Conservation (phyloP, 2,113 vertebrate genomes). For the Cyanistes caeruleus region DNA sequence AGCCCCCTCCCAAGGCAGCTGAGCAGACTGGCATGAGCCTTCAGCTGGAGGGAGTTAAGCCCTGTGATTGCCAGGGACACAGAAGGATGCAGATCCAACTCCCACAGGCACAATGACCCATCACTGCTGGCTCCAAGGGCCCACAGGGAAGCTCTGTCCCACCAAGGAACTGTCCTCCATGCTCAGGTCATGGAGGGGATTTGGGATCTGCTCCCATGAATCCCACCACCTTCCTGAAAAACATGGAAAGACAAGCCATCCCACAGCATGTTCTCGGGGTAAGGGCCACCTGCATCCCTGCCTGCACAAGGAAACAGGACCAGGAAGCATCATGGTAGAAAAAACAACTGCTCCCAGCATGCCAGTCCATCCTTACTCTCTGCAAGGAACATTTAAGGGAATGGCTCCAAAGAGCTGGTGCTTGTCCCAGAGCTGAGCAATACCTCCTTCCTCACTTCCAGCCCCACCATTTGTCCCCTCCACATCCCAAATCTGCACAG, state of each 20-base stretch:
- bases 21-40: neutral
- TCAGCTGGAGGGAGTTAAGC: neutral
- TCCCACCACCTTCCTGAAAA: neutral
- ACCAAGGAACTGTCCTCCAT: neutral
- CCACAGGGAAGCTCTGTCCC: neutral
- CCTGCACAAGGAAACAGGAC: neutral
- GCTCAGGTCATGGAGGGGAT: neutral
- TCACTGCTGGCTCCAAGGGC: fast-evolving
- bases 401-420: neutral
- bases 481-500: neutral
- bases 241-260: fast-evolving
- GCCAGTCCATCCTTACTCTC: neutral
- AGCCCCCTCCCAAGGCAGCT: fast-evolving
- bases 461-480: fast-evolving
- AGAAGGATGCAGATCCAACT: neutral
- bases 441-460: neutral
- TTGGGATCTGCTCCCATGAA: neutral
- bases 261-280: fast-evolving
- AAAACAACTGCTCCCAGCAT: neutral
- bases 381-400: neutral
- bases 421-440: neutral
- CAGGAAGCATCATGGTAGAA: neutral
- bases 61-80: fast-evolving
- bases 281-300: neutral
- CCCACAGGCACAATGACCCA: neutral